phyloP scores from a whole-genome alignment of 2,888 invertebrate species.

The Acleris literana region DNA sequence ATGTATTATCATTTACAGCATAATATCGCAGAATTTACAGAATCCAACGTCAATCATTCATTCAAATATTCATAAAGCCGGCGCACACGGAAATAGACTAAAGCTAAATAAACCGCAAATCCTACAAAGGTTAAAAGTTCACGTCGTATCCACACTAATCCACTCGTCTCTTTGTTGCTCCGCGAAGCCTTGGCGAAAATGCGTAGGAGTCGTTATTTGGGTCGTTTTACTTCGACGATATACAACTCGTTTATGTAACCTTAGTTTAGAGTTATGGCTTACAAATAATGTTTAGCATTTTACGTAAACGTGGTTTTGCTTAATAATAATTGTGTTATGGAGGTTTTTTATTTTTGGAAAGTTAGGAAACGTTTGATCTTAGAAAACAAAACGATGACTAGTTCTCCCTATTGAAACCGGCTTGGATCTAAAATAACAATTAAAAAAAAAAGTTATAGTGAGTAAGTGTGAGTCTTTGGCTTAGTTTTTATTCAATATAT shows the following conservation, averaged over 20 bases:
- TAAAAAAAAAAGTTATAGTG: no score
- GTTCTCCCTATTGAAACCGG: no score
- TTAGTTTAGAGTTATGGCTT: slow-evolving; percentile 26
- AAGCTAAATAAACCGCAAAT: neutral
- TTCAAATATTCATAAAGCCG: neutral
- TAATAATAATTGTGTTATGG: neutral
- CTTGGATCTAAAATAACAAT: no score
- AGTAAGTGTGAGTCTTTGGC: no score
- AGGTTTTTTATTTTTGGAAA: neutral
- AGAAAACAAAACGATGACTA: no score
- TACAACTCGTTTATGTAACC: slow-evolving; percentile 51
- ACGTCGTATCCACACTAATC: slow-evolving; percentile 25
- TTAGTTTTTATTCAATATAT: no score
- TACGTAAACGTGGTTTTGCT: slow-evolving; percentile 30
- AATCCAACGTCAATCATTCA: neutral
- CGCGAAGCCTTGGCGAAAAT: slow-evolving; percentile 63
- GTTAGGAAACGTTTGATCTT: no score
- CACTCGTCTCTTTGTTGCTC: slow-evolving; percentile 25
- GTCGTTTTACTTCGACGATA: slow-evolving; percentile 53
- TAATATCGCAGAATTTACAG: no score
- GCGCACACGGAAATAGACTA: neutral
- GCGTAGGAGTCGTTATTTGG: slow-evolving; percentile 76
- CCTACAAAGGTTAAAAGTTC: slow-evolving; percentile 25
- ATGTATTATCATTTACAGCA: no score
- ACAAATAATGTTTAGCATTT: slow-evolving; percentile 31